A percentile compares a stretch with the other conserved stretches of the same genome.
These are phyloP conservation scores for Apamea monoglypha DNA, from an alignment of 2,888 invertebrate genomes.

Conservation along the genomic window DNA sequence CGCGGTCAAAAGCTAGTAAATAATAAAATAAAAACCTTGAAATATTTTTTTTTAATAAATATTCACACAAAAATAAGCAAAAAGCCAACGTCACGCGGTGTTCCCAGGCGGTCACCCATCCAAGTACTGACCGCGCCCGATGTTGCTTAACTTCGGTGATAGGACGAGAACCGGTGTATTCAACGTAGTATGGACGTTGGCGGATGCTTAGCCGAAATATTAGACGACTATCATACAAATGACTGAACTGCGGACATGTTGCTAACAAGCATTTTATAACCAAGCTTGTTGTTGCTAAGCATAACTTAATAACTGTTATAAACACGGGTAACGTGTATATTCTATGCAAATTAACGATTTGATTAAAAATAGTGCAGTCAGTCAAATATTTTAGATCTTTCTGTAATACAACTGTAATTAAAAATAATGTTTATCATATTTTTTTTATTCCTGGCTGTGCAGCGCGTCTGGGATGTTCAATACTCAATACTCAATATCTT, in stretches of 20 bases:
- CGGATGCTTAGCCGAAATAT: not conserved
- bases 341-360: not conserved
- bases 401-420: too few species aligned
- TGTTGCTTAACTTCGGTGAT: constrained; percentile 89
- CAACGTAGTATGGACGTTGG: constrained; percentile 83
- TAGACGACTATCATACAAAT: not conserved
- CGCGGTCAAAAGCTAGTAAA: too few species aligned
- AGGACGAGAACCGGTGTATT: constrained; percentile 88
- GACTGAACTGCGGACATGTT: not conserved
- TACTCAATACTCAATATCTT: too few species aligned
- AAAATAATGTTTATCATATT: too few species aligned
- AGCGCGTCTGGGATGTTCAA: too few species aligned
- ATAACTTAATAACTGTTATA: not conserved
- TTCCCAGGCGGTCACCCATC: constrained; percentile 88
- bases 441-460: too few species aligned
- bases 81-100: constrained; percentile 84
- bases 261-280: not conserved
- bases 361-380: too few species aligned
- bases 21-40: too few species aligned
- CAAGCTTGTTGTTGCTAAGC: not conserved
- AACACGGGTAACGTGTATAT: not conserved
- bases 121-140: constrained; percentile 88
- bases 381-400: too few species aligned
- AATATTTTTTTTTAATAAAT: too few species aligned
- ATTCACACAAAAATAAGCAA: constrained; percentile 55